Evolutionary conservation across 2,888 invertebrate species (phyloP).

Genomic region (Drosophila rubida): DNA sequence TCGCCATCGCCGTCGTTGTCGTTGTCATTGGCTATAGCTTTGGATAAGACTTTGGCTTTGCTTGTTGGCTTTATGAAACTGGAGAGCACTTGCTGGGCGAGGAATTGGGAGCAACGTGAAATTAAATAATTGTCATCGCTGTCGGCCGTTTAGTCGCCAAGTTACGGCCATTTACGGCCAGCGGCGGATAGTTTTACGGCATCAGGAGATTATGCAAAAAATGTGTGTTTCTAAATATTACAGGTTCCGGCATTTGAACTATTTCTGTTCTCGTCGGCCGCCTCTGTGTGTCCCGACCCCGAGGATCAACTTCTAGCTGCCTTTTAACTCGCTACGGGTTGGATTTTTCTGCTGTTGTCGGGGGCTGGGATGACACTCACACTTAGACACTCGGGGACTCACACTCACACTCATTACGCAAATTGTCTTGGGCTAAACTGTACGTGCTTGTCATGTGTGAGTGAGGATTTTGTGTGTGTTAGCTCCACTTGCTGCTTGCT

Average conservation of each 20-base stretch:
- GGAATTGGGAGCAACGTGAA: constrained; percentile 58
- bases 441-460: constrained; percentile 47
- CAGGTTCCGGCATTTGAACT: constrained; percentile 34
- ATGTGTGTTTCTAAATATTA: constrained; percentile 58
- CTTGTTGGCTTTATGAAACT: constrained; percentile 48
- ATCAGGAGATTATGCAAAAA: constrained; percentile 42
- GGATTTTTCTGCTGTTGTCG: background rate
- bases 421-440: constrained; percentile 63
- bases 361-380: constrained; percentile 29
- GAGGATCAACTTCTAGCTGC: too few relatives aligned
- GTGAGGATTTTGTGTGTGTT: constrained; percentile 30
- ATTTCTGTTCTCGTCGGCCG: constrained; percentile 9
- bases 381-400: too few relatives aligned
- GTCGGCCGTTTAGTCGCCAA: constrained; percentile 42
- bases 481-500: background rate
- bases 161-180: constrained; percentile 41
- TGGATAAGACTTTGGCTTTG: background rate
- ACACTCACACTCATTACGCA: constrained; percentile 61
- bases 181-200: constrained; percentile 61
- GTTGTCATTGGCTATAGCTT: constrained; percentile 24
- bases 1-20: background rate
- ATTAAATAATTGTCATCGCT: constrained; percentile 74
- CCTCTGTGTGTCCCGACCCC: too few relatives aligned
- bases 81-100: constrained; percentile 27
- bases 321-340: constrained; percentile 12